Conservation (phyloP, 2,113 vertebrate species). For the Jaculus jaculus region DNA sequence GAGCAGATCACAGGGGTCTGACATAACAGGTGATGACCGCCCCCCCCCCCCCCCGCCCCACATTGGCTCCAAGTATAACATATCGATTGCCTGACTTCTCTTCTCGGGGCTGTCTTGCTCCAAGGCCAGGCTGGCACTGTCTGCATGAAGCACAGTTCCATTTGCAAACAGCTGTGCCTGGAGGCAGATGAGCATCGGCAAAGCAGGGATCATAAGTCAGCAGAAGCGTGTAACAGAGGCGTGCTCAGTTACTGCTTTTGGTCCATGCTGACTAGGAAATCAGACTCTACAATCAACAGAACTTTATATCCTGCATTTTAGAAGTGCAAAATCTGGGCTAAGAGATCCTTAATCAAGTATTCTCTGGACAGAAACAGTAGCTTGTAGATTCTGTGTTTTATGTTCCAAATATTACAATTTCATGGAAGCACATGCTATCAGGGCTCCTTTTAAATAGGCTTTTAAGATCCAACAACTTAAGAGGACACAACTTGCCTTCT, state of each 20-base stretch:
- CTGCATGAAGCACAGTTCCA: slow-evolving; percentile 51
- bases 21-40: slow-evolving; percentile 61
- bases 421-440: background rate
- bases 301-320: slow-evolving; percentile 58
- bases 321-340: slow-evolving; percentile 61
- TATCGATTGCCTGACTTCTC: slow-evolving; percentile 24
- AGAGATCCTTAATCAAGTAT: slow-evolving; percentile 57
- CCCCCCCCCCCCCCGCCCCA: too few species aligned
- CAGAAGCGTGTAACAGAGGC: slow-evolving; percentile 72
- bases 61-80: slow-evolving; percentile 56
- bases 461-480: background rate
- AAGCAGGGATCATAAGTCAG: slow-evolving; percentile 77
- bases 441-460: background rate
- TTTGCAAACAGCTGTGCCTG: slow-evolving; percentile 77
- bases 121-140: slow-evolving; percentile 66
- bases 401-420: slow-evolving; percentile 22
- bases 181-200: slow-evolving; percentile 71
- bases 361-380: slow-evolving; percentile 40
- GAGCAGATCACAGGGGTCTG: slow-evolving; percentile 29
- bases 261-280: slow-evolving; percentile 78
- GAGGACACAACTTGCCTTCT: background rate
- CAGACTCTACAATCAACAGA: slow-evolving; percentile 72
- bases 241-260: slow-evolving; percentile 77
- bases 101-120: slow-evolving; percentile 52
- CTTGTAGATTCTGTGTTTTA: slow-evolving; percentile 24